Conservation (phyloP, 1,140 invertebrate species). For the Gyrodactylus salaris region DNA sequence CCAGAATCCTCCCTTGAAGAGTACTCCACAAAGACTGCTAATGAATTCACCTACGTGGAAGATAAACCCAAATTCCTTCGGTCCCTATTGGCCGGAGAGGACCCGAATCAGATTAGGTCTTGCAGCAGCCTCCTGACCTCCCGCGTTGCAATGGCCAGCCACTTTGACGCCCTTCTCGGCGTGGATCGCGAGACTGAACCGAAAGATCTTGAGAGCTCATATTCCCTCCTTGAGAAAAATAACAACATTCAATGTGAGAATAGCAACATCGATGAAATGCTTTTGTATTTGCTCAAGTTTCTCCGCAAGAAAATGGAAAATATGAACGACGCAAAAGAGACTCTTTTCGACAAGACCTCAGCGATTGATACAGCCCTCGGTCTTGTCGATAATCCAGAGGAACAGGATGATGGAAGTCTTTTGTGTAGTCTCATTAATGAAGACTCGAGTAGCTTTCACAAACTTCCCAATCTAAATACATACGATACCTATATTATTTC, state of each 20-base stretch:
- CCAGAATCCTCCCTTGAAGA: not conserved
- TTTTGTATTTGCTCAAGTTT: not conserved
- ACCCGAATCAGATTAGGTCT: not conserved
- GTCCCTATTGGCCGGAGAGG: not conserved
- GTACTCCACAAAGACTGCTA: not conserved
- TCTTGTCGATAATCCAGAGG: no score
- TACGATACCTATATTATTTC: not conserved
- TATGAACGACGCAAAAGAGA: not conserved
- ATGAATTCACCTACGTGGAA: not conserved
- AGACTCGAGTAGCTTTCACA: not conserved
- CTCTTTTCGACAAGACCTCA: not conserved
- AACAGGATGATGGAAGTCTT: not conserved
- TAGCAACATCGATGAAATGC: not conserved
- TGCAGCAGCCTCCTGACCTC: not conserved
- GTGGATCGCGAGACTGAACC: not conserved
- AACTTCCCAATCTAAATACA: no score
- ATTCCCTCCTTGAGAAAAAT: not conserved
- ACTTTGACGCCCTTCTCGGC: not conserved
- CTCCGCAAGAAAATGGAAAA: not conserved
- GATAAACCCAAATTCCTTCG: not conserved
- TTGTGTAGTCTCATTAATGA: not conserved
- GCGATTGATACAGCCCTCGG: no score
- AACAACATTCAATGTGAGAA: not conserved
- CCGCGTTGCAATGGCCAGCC: not conserved
- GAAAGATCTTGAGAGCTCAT: not conserved